These are phyloP conservation scores for Physella acuta DNA, from an alignment of 1,140 invertebrate genomes.

Conservation along the genomic window DNA sequence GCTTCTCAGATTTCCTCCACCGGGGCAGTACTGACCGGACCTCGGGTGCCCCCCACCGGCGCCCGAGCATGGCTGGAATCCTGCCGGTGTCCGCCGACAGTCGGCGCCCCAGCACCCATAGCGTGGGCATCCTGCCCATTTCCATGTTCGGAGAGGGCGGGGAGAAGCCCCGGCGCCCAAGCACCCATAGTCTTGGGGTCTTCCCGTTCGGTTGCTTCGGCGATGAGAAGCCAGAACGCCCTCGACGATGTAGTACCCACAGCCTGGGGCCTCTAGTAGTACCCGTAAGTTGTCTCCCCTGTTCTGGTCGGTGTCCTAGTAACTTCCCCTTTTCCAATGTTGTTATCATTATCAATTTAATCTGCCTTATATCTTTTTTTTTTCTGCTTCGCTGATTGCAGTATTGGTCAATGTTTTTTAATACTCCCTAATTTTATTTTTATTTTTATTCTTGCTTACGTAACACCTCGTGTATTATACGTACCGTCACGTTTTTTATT, in stretches of 20 bases:
- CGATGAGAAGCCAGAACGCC: constrained; percentile 40
- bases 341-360: too few species aligned
- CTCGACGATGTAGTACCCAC: constrained; percentile 46
- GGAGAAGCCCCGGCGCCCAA: constrained; percentile 47
- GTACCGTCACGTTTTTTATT: too few species aligned
- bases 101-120: constrained; percentile 48
- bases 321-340: too few species aligned
- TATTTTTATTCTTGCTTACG: too few species aligned
- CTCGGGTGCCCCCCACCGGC: constrained; percentile 31
- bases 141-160: constrained; percentile 51
- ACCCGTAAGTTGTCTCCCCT: constrained; percentile 49
- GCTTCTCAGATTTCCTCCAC: constrained; percentile 43
- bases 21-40: constrained; percentile 33
- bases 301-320: too few species aligned
- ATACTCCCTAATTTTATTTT: too few species aligned
- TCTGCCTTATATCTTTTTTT: too few species aligned
- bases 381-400: too few species aligned
- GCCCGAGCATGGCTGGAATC: constrained; percentile 28
- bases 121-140: constrained; percentile 50
- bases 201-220: constrained; percentile 45
- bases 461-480: too few species aligned
- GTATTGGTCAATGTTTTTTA: too few species aligned
- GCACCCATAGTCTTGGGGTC: constrained; percentile 53
- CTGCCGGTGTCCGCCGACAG: constrained; percentile 29
- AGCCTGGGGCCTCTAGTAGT: constrained; percentile 47